These are phyloP conservation scores for Pampusana beccarii DNA, from an alignment of 2,113 vertebrate genomes.

Conservation along the genomic window DNA sequence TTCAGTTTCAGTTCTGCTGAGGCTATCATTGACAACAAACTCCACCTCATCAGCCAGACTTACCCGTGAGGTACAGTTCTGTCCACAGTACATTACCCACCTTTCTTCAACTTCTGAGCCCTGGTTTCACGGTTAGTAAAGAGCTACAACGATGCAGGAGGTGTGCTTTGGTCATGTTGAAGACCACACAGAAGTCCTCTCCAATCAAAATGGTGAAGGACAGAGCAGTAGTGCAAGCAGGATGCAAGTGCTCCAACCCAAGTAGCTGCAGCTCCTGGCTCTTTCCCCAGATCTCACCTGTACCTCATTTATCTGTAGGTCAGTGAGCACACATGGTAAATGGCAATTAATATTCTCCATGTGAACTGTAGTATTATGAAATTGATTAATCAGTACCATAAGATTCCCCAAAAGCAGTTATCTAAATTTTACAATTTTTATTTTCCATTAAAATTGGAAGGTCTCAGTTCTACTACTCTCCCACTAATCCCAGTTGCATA, in stretches of 20 bases:
- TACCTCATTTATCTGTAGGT: background rate
- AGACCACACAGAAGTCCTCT: rapidly evolving
- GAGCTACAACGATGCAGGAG: background rate
- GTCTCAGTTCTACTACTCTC: background rate
- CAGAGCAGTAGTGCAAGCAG: background rate
- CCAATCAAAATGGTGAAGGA: background rate
- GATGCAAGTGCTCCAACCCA: rapidly evolving
- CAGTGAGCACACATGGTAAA: background rate
- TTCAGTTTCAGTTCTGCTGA: constrained; percentile 24
- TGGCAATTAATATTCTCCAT: background rate
- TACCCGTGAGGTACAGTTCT: background rate
- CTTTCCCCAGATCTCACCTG: background rate
- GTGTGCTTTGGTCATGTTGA: background rate
- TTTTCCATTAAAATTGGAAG: background rate
- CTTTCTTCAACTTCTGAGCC: background rate
- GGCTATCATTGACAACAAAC: background rate
- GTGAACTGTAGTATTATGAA: background rate
- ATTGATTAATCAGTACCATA: background rate
- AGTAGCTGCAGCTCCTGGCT: background rate
- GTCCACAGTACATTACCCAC: background rate
- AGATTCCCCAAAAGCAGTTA: background rate
- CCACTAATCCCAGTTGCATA: background rate
- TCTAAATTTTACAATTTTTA: background rate
- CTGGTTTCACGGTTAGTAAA: background rate
- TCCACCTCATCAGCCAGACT: background rate